A percentile compares a stretch with the other conserved stretches of the same genome.
Evolutionary conservation across 2,113 vertebrate species (phyloP).

Genomic region (Hoplias malabaricus): DNA sequence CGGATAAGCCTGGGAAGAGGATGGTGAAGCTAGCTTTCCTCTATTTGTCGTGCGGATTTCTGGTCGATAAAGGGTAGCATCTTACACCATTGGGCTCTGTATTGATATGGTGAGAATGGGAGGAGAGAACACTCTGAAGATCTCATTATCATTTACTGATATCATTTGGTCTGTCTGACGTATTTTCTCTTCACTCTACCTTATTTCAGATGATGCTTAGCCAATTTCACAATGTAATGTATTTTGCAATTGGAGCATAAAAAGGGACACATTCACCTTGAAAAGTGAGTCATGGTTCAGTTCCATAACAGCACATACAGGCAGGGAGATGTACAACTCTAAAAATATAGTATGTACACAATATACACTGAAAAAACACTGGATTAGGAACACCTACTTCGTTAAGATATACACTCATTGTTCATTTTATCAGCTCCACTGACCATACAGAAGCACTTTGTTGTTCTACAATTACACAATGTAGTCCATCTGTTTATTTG

Average conservation of each 20-base stretch:
- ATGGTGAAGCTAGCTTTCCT: constrained; percentile 49
- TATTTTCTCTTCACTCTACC: constrained; percentile 30
- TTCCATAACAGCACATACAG: neutral
- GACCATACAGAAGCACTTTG: no score
- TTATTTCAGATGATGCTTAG: constrained; percentile 47
- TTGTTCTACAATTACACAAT: no score
- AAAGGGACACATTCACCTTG: constrained; percentile 36
- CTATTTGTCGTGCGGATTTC: constrained; percentile 45
- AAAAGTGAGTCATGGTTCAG: constrained; percentile 21
- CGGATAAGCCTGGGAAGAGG: constrained; percentile 50
- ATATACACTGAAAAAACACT: no score
- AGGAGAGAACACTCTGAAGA: constrained; percentile 23
- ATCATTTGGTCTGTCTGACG: constrained; percentile 37
- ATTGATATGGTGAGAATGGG: constrained; percentile 34
- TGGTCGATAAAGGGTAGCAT: constrained; percentile 44
- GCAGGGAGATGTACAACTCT: no score
- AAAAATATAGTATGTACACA: no score
- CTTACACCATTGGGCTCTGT: constrained; percentile 29
- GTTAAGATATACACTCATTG: no score
- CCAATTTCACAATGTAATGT: constrained; percentile 41
- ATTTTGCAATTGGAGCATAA: constrained; percentile 24
- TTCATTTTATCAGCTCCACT: no score
- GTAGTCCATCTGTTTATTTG: no score
- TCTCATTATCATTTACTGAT: constrained; percentile 40
- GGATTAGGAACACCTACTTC: no score